Percentiles rank a stretch among this genome's conserved stretches.
These are phyloP conservation scores for Echiichthys vipera DNA, from an alignment of 2,797 vertebrate species.

Conservation along the genomic window DNA sequence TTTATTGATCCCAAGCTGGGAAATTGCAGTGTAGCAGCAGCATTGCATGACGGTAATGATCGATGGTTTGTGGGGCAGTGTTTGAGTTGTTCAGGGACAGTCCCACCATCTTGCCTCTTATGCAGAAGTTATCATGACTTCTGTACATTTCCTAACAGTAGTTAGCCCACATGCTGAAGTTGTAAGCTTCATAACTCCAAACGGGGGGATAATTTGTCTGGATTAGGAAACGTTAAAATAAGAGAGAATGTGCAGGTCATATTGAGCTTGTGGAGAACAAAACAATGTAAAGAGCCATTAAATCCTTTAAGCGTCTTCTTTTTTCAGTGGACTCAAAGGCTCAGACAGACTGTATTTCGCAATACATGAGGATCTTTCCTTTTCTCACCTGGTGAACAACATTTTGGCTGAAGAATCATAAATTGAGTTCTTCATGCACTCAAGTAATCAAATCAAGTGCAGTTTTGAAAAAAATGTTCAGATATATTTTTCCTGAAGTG, in stretches of 20 bases:
- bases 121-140: conserved; percentile 4
- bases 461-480: conserved; percentile 10
- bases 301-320: conserved; percentile 23
- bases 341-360: conserved; percentile 9
- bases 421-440: conserved; percentile 26
- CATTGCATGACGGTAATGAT: too few species aligned
- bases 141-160: not conserved
- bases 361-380: conserved; percentile 15
- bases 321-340: conserved; percentile 23
- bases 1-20: too few species aligned
- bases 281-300: not conserved
- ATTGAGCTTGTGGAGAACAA: conserved; percentile 22
- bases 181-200: not conserved
- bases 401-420: conserved; percentile 24
- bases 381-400: conserved; percentile 32
- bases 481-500: conserved; percentile 18
- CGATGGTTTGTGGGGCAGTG: too few species aligned
- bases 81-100: not conserved
- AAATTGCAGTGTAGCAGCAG: too few species aligned
- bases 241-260: not conserved
- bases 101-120: not conserved
- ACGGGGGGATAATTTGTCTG: conserved; percentile 12
- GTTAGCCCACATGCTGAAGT: not conserved
- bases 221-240: conserved; percentile 11
- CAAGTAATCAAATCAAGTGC: conserved; percentile 42